Percentiles rank a stretch among this genome's conserved stretches.
phyloP scores from a whole-genome alignment of 2,113 vertebrate species.

The Vanacampus margaritifer region DNA sequence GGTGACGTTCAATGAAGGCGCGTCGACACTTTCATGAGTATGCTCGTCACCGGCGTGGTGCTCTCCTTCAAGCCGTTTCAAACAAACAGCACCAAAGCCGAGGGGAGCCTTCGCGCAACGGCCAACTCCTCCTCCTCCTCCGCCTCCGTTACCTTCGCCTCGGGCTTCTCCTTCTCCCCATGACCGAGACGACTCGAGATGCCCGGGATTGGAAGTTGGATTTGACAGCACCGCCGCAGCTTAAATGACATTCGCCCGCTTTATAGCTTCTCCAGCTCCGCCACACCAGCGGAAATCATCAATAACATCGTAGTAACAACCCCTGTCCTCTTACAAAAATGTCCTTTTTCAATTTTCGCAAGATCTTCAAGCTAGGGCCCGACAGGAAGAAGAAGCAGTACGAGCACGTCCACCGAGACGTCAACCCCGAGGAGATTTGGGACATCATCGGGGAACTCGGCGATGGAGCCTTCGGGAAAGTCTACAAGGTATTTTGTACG shows the following conservation, averaged over 20 bases:
- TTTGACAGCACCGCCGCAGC: conserved; percentile 41
- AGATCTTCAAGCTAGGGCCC: conserved; percentile 94
- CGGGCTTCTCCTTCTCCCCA: not conserved
- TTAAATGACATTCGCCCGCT: conserved; percentile 12
- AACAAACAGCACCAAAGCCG: conserved; percentile 10
- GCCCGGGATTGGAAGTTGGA: conserved; percentile 42
- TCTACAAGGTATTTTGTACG: conserved; percentile 85
- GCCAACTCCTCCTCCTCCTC: conserved; percentile 29
- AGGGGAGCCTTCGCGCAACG: conserved; percentile 2
- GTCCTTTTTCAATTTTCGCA: conserved; percentile 99
- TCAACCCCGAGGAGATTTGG: conserved; percentile 95
- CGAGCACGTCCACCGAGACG: conserved; percentile 93
- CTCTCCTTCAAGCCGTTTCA: not conserved
- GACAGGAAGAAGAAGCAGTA: conserved; percentile 98
- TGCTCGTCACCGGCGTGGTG: not conserved
- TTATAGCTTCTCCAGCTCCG: conserved; percentile 23
- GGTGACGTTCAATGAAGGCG: conserved; percentile 7
- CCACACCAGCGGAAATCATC: conserved; percentile 53
- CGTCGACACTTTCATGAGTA: not conserved
- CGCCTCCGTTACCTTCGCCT: not conserved
- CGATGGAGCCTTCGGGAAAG: conserved; percentile 97
- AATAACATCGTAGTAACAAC: not conserved
- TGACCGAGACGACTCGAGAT: not conserved
- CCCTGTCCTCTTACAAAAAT: conserved; percentile 60
- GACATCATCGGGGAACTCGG: conserved; percentile 95